These are phyloP conservation scores for Micropoecilia bifurca DNA, from an alignment of 2,797 vertebrate species.

Conservation along the genomic window DNA sequence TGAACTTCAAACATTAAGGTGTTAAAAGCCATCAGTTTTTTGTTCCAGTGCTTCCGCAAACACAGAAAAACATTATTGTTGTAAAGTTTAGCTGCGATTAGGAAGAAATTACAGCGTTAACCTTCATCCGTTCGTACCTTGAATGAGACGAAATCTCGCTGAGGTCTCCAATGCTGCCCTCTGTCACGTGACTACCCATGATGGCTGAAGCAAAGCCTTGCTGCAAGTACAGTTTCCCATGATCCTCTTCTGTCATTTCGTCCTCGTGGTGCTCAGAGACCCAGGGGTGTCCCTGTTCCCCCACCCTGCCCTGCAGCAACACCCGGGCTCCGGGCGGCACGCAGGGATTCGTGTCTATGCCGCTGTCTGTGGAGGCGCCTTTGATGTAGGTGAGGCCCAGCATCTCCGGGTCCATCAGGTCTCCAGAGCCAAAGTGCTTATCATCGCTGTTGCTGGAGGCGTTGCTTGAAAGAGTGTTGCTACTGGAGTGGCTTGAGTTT, in stretches of 20 bases:
- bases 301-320: conserved; percentile 72
- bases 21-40: not conserved
- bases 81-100: not conserved
- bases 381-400: conserved; percentile 94
- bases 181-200: conserved; percentile 76
- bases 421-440: conserved; percentile 94
- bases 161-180: conserved; percentile 92
- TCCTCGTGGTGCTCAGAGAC: conserved; percentile 79
- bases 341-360: conserved; percentile 94
- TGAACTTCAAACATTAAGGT: not conserved
- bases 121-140: conserved; percentile 78
- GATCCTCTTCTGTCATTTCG: conserved; percentile 80
- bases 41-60: not conserved
- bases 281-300: conserved; percentile 82
- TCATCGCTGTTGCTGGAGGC: conserved; percentile 96
- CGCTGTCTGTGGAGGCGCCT: conserved; percentile 95
- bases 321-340: conserved; percentile 76
- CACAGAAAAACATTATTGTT: not conserved
- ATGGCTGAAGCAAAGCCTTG: conserved; percentile 85
- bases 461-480: conserved; percentile 93
- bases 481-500: conserved; percentile 94
- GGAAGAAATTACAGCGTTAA: not conserved
- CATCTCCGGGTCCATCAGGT: conserved; percentile 93
- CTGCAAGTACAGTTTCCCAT: conserved; percentile 84
- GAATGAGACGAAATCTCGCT: conserved; percentile 94